These are phyloP conservation scores for Macrobrachium rosenbergii DNA, from an alignment of 1,140 invertebrate species.

Conservation along the genomic window DNA sequence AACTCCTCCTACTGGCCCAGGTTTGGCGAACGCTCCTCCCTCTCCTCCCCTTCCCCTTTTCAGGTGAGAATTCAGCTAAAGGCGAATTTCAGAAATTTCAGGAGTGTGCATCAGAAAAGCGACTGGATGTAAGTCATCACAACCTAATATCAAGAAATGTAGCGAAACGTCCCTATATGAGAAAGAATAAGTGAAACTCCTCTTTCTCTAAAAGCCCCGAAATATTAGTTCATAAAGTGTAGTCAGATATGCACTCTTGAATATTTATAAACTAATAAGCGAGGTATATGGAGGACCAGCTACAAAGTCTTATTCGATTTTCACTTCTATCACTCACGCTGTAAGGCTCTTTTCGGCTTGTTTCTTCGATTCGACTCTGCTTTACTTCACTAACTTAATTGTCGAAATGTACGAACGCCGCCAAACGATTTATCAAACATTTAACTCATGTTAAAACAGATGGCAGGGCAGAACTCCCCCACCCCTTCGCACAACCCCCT, in stretches of 20 bases:
- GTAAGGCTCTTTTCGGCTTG: constrained; percentile 8
- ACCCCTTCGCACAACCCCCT: no score
- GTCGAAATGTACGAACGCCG: constrained; percentile 7
- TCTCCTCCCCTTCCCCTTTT: no score
- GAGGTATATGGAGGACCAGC: constrained; percentile 28
- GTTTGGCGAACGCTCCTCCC: no score
- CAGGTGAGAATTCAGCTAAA: no score
- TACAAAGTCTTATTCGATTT: constrained; percentile 1
- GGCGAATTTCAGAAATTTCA: no score
- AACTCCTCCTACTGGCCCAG: no score
- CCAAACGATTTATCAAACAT: neutral
- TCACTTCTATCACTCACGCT: neutral
- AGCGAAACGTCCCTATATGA: no score
- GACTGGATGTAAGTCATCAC: no score
- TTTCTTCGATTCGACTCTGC: constrained; percentile 3
- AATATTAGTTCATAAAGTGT: constrained; percentile 33
- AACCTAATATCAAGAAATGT: no score
- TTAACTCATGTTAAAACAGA: neutral
- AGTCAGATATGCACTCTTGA: constrained; percentile 22
- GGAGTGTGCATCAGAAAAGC: no score
- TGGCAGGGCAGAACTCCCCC: neutral
- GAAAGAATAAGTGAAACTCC: no score
- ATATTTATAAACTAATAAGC: constrained; percentile 44
- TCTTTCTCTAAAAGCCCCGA: constrained; percentile 16
- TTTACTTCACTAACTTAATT: constrained; percentile 43